phyloP scores from a whole-genome alignment of 2,888 invertebrate genomes.

The Flexamia atlantica region DNA sequence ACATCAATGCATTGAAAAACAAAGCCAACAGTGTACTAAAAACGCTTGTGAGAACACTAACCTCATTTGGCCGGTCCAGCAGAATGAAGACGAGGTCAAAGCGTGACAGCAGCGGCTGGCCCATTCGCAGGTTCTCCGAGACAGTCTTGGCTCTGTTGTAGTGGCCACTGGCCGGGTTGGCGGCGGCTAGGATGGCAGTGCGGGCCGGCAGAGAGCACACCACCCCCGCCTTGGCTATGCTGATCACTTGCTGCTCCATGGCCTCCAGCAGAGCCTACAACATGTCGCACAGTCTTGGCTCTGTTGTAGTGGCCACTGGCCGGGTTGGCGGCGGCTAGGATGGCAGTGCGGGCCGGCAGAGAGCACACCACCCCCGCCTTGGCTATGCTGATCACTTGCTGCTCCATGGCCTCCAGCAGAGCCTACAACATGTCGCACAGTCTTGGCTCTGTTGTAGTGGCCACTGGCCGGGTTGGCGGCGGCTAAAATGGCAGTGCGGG shows the following conservation, averaged over 20 bases:
- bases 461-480: constrained; percentile 96
- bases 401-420: constrained; percentile 96
- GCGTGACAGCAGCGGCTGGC: constrained; percentile 90
- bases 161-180: constrained; percentile 93
- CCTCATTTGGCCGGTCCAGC: constrained; percentile 91
- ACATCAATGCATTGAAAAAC: too few species aligned
- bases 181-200: constrained; percentile 93
- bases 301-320: constrained; percentile 92
- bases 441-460: constrained; percentile 92
- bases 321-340: constrained; percentile 96
- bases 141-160: constrained; percentile 93
- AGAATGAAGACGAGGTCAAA: constrained; percentile 96
- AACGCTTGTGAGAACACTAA: too few species aligned
- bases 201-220: constrained; percentile 89
- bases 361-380: constrained; percentile 93
- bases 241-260: constrained; percentile 96
- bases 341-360: constrained; percentile 89
- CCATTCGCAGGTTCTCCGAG: constrained; percentile 92
- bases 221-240: constrained; percentile 93
- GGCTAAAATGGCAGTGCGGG: constrained; percentile 91
- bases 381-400: constrained; percentile 92
- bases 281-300: constrained; percentile 86
- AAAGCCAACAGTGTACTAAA: too few species aligned
- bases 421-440: constrained; percentile 83
- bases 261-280: constrained; percentile 89